Base-by-base conservation (phyloP, 1,140 invertebrate species). In the Pseudomyrmex cubaensis region DNA sequence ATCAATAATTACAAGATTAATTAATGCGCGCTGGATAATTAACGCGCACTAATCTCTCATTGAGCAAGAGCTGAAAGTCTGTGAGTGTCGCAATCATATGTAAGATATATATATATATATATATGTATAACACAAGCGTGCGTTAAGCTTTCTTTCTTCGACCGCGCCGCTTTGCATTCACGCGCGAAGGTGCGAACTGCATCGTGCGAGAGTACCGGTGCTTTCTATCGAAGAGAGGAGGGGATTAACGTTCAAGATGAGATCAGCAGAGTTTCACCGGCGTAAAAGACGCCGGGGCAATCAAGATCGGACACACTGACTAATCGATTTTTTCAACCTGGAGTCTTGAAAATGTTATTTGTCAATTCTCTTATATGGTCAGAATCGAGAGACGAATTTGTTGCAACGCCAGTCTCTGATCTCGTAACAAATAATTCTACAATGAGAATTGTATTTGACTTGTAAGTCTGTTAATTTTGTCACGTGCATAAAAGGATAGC, bases 1-100 rank as follows among this genome's bases (percentile, higher is more conserved):
- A 52, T 72, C 46, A 70, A 80, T 80, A 80, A 80, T 80, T 80
- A 72, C 8, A 10, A 20, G 10, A 35, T 10, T 80, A 80, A 80
- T 80, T 80, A 54, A 25, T 25, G 64, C 22, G 44, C 12, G 5
- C 25, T 44, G 22, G 54, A 25, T 70, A 80, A 70, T 80, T 80
- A 80, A 80, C 54, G 44, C 5, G 35, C 35, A 35, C 22, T 52
- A 52, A 59, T 78, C 64, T 78, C 54, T 17, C 35, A 35, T 35
- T 25, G 64, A 44, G 12, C 54, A n/a, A 17, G 15, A 46, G 25
- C 46, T 50, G 66, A 80, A 72, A 80, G 76, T 61, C 66, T 20
- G 15, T n/a, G 35, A 5, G 67, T 80, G 54, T 80, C 64, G 66
- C 66, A 80, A 78, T 59, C 64, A 59, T 4, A 10, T 35, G 44